Base-by-base conservation (phyloP, 1,140 invertebrate species). In the Dreissena rostriformis region DNA sequence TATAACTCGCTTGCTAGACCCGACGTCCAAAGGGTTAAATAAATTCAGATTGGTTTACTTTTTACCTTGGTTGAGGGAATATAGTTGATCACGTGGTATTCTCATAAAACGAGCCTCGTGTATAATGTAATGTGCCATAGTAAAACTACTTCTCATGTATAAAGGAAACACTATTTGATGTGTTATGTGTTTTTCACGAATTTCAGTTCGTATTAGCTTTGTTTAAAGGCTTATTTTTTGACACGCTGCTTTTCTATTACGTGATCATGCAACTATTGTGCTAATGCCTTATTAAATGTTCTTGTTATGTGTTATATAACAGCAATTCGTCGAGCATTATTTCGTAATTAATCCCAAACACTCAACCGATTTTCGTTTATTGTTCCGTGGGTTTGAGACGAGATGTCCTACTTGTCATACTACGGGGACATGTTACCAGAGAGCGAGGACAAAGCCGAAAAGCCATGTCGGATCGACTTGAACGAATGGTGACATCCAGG, bases 41-140 rank as follows among this genome's bases (percentile, higher is more conserved):
- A n/a, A n/a, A n/a, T n/a, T n/a, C n/a, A n/a, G n/a, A n/a, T n/a
- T n/a, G n/a, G n/a, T n/a, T n/a, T n/a, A n/a, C n/a, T n/a, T n/a
- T n/a, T n/a, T n/a, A n/a, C n/a, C n/a, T n/a, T n/a, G n/a, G n/a
- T n/a, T n/a, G n/a, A n/a, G n/a, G n/a, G n/a, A n/a, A n/a, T n/a
- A n/a, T n/a, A n/a, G n/a, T n/a, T n/a, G n/a, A n/a, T n/a, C n/a
- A n/a, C n/a, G n/a, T n/a, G n/a, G n/a, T n/a, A n/a, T n/a, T n/a
- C n/a, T n/a, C n/a, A n/a, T n/a, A n/a, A n/a, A n/a, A n/a, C n/a
- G n/a, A n/a, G n/a, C n/a, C n/a, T n/a, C n/a, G n/a, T n/a, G n/a
- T n/a, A n/a, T n/a, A n/a, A n/a, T n/a, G n/a, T 96, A 88, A 95
- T 22, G 10, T 73, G 51, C 4, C 29, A 52, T 19, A 52, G 12